Conservation (phyloP, 2,113 vertebrate species). For the Oncorhynchus nerka region DNA sequence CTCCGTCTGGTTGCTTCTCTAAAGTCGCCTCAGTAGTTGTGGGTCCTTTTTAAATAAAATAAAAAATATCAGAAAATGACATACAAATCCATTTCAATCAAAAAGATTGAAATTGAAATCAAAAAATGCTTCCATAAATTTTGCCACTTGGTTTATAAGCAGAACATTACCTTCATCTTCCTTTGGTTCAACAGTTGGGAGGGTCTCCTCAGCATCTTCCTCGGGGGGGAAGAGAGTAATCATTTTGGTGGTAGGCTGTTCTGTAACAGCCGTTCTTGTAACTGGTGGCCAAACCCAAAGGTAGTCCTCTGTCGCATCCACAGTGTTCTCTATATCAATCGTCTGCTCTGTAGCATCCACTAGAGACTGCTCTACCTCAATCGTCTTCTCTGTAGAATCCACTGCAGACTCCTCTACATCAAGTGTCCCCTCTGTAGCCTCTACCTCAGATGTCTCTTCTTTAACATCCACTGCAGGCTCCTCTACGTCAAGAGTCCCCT, state of each 20-base stretch:
- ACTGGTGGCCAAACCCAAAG: neutral
- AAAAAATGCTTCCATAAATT: neutral
- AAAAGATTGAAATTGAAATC: neutral
- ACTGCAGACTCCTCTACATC: too few relatives aligned
- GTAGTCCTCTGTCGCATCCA: neutral
- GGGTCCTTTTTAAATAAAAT: slow-evolving; percentile 33
- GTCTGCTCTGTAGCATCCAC: neutral
- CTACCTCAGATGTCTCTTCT: neutral
- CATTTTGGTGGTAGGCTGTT: neutral
- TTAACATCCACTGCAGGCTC: neutral
- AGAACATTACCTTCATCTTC: slow-evolving; percentile 29
- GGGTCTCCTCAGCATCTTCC: neutral
- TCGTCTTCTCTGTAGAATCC: neutral
- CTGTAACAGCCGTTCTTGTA: neutral
- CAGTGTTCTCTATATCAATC: neutral
- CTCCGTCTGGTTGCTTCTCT: slow-evolving; percentile 29
- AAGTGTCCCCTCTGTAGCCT: neutral
- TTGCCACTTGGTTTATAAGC: slow-evolving; percentile 13
- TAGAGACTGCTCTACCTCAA: too few relatives aligned
- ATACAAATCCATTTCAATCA: slow-evolving; percentile 6
- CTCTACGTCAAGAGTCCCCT: neutral
- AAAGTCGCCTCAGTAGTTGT: slow-evolving; percentile 4
- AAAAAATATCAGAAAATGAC: slow-evolving; percentile 1
- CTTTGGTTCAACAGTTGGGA: neutral
- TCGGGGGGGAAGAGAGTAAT: neutral